Percentiles rank a stretch among this genome's conserved stretches.
Evolutionary conservation across 2,888 invertebrate species (phyloP).

Genomic region (Erebia ligea): DNA sequence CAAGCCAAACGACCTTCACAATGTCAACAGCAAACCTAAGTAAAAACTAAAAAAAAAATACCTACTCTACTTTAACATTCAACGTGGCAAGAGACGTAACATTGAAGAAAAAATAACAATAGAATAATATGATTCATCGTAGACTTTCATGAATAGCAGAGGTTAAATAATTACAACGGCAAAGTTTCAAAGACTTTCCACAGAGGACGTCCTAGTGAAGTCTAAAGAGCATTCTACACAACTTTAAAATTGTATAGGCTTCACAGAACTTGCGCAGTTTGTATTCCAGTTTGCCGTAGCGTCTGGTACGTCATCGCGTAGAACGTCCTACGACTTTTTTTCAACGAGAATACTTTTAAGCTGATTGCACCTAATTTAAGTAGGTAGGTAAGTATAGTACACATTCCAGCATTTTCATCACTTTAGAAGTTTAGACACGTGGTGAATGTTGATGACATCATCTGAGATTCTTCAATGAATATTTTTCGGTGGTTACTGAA

Average conservation of each 20-base stretch:
- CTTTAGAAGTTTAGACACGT: neutral
- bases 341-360: neutral
- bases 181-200: constrained; percentile 37
- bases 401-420: neutral
- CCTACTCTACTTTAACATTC: neutral
- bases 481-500: neutral
- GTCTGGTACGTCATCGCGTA: constrained; percentile 23
- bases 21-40: neutral
- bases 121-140: neutral
- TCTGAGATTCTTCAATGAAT: too few relatives aligned
- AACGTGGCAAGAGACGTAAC: neutral
- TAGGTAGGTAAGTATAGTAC: too few relatives aligned
- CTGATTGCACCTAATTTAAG: too few relatives aligned
- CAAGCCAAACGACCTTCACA: neutral
- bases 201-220: constrained; percentile 32
- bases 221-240: constrained; percentile 27
- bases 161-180: constrained; percentile 28
- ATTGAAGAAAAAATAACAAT: neutral
- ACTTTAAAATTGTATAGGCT: constrained; percentile 21
- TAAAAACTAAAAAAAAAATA: neutral
- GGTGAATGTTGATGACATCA: neutral
- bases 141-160: constrained; percentile 21
- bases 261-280: constrained; percentile 35
- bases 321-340: neutral
- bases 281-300: constrained; percentile 20